A percentile compares a stretch with the other conserved stretches of the same genome.
Evolutionary conservation across 1,140 invertebrate genomes (phyloP).

Genomic region (Drosophila grimshawi): DNA sequence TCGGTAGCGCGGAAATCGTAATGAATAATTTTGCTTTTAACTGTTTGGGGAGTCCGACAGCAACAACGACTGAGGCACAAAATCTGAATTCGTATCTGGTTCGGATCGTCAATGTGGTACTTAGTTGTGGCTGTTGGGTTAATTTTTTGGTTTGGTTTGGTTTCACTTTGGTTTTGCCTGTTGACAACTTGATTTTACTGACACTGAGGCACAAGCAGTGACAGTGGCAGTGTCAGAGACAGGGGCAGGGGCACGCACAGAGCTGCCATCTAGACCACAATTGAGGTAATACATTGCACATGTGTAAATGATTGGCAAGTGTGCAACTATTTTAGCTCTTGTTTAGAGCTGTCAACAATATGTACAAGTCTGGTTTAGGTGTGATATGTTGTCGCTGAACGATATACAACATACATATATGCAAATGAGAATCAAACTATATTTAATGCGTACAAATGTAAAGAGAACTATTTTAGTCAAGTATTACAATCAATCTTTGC

Average conservation of each 20-base stretch:
- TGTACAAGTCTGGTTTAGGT: too few species aligned
- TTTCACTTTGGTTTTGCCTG: slow-evolving; percentile 36
- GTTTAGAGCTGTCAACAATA: too few species aligned
- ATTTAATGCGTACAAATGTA: too few species aligned
- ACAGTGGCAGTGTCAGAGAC: background rate
- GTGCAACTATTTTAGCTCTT: too few species aligned
- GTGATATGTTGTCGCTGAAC: too few species aligned
- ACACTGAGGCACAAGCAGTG: slow-evolving; percentile 3
- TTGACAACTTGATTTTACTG: slow-evolving; percentile 60
- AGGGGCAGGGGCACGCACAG: background rate
- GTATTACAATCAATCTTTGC: too few species aligned
- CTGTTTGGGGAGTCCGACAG: slow-evolving; percentile 44
- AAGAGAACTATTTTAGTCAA: too few species aligned
- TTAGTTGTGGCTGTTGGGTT: slow-evolving; percentile 33
- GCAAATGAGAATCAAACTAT: too few species aligned
- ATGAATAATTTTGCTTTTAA: slow-evolving; percentile 81
- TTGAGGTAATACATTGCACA: too few species aligned
- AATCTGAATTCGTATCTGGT: slow-evolving; percentile 70
- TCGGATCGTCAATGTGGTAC: slow-evolving; percentile 49
- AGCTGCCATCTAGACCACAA: background rate
- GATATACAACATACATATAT: too few species aligned
- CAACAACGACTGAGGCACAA: slow-evolving; percentile 36
- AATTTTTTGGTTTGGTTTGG: slow-evolving; percentile 52
- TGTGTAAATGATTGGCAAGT: too few species aligned
- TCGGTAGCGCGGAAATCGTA: slow-evolving; percentile 74